A percentile compares a stretch with the other conserved stretches of the same genome.
phyloP scores from a whole-genome alignment of 92 coral and sea anemone genomes.

The Montipora capitata region DNA sequence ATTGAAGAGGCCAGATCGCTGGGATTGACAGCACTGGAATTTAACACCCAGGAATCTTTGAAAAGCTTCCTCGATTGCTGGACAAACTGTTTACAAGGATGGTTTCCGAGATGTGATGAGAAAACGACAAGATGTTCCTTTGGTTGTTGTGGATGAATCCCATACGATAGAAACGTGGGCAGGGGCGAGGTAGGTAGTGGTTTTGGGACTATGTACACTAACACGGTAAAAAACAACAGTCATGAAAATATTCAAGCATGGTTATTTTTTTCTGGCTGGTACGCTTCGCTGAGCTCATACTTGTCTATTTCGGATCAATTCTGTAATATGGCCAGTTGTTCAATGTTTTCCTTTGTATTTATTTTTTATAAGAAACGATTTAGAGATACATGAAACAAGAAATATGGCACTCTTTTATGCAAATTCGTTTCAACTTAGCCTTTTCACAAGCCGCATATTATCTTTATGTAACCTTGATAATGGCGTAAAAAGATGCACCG shows the following conservation, averaged over 20 bases:
- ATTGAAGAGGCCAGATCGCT: constrained; percentile 33
- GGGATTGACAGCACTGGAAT: constrained; percentile 25
- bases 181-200: constrained; percentile 16
- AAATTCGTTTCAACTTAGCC: too few relatives aligned
- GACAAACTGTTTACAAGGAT: constrained; percentile 4
- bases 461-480: too few relatives aligned
- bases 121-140: constrained; percentile 2
- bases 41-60: neutral
- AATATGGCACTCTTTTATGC: too few relatives aligned
- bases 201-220: neutral
- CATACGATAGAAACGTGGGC: constrained; percentile 57
- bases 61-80: constrained; percentile 15
- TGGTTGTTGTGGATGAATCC: constrained; percentile 46
- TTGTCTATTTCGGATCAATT: neutral
- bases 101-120: neutral
- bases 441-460: too few relatives aligned
- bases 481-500: too few relatives aligned
- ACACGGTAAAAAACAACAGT: neutral
- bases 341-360: constrained; percentile 1
- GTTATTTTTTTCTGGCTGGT: too few relatives aligned
- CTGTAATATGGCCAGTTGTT: neutral
- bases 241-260: too few relatives aligned
- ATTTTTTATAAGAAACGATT: neutral
- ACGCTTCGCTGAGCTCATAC: too few relatives aligned
- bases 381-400: too few relatives aligned